Conservation (phyloP, 2,888 invertebrate species). For the Drosophila stalkeri region DNA sequence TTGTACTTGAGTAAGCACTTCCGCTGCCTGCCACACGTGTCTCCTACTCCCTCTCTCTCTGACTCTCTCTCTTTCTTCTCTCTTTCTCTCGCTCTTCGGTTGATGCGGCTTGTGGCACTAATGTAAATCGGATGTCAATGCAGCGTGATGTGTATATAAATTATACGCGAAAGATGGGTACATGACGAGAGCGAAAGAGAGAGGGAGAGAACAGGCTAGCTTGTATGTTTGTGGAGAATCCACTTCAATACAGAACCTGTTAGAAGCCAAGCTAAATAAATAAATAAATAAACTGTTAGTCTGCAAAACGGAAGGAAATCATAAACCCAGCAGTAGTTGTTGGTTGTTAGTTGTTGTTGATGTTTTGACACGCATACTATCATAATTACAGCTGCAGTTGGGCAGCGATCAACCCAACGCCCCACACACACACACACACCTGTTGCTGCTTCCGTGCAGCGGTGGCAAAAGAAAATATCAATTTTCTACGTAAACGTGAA, state of each 20-base stretch:
- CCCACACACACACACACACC: constrained; percentile 56
- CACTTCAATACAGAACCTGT: constrained; percentile 69
- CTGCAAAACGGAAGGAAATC: constrained; percentile 83
- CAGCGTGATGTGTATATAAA: constrained; percentile 82
- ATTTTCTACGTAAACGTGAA: constrained; percentile 72
- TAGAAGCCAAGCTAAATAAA: constrained; percentile 68
- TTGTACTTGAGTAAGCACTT: constrained; percentile 57
- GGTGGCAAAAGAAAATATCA: constrained; percentile 77
- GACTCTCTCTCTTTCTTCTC: background rate
- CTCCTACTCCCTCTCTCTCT: constrained; percentile 21
- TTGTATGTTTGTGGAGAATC: constrained; percentile 19
- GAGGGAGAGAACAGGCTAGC: constrained; percentile 4
- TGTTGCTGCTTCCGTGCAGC: constrained; percentile 76
- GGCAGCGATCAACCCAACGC: constrained; percentile 42
- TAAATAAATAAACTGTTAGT: constrained; percentile 81
- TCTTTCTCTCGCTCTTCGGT: background rate
- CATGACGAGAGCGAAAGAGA: background rate
- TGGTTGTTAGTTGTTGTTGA: constrained; percentile 39
- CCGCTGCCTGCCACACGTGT: constrained; percentile 62
- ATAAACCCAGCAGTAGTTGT: constrained; percentile 69
- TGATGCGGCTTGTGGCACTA: constrained; percentile 63
- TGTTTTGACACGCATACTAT: constrained; percentile 80
- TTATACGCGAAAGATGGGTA: constrained; percentile 50
- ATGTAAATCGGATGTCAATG: constrained; percentile 85
- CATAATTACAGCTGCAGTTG: constrained; percentile 73